Percentiles rank a stretch among this genome's conserved stretches.
phyloP scores from a whole-genome alignment of 2,888 invertebrate species.

The Acronicta psi region DNA sequence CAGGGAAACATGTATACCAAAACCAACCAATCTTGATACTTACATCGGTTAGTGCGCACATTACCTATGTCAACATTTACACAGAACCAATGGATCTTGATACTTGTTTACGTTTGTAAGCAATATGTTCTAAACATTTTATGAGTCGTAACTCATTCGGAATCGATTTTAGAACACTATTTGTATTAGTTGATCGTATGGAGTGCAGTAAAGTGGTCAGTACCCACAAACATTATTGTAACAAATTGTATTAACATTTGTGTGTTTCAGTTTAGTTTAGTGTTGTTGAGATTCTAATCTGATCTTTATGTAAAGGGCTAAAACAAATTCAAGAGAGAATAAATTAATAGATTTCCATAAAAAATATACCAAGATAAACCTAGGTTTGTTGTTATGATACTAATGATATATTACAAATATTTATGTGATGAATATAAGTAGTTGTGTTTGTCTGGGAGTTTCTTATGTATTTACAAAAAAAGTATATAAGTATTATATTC shows the following conservation, averaged over 20 bases:
- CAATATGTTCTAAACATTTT: slow-evolving; percentile 2
- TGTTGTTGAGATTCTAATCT: no score
- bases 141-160: slow-evolving; percentile 8
- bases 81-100: slow-evolving; percentile 1
- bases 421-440: no score
- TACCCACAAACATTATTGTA: neutral
- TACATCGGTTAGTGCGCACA: neutral
- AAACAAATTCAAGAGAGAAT: no score
- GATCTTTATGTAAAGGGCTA: no score
- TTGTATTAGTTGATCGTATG: neutral
- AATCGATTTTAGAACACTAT: slow-evolving; percentile 2
- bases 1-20: neutral
- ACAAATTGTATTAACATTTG: neutral
- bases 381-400: no score
- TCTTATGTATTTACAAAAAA: no score
- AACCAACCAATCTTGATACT: neutral
- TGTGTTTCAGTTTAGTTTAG: no score
- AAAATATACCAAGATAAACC: no score
- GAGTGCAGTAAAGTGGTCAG: slow-evolving; percentile 2
- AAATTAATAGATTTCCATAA: no score
- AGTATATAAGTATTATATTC: no score
- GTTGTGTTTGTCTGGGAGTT: no score
- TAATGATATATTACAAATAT: no score
- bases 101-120: slow-evolving; percentile 4
- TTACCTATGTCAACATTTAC: slow-evolving; percentile 7